Percentiles rank a stretch among this genome's conserved stretches.
phyloP scores from a whole-genome alignment of 2,113 vertebrate genomes.

The Sander vitreus region DNA sequence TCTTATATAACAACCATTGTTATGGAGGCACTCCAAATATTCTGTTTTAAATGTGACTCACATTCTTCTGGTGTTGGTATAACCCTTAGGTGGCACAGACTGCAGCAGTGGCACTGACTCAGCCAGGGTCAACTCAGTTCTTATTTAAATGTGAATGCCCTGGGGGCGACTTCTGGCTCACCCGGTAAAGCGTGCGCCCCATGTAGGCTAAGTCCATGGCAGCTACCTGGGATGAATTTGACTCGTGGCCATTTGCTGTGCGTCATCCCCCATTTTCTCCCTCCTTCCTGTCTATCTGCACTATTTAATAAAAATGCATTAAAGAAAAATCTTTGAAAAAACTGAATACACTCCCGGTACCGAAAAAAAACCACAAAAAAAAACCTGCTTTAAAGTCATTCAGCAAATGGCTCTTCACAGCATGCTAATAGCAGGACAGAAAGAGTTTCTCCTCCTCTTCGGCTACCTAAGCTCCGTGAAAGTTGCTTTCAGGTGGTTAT shows the following conservation, averaged over 20 bases:
- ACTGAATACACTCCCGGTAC: too few relatives aligned
- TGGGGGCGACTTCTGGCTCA: too few relatives aligned
- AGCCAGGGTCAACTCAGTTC: slow-evolving; percentile 2
- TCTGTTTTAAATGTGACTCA: slow-evolving; percentile 12
- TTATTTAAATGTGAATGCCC: not conserved
- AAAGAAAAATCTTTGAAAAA: too few relatives aligned
- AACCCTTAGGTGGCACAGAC: not conserved
- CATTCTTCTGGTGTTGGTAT: slow-evolving; percentile 1
- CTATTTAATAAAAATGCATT: too few relatives aligned
- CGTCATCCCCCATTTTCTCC: too few relatives aligned
- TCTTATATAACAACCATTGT: not conserved
- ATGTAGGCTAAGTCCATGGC: too few relatives aligned
- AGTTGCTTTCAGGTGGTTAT: not conserved
- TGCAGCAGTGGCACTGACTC: slow-evolving; percentile 15
- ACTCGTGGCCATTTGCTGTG: too few relatives aligned
- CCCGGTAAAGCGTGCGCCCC: too few relatives aligned
- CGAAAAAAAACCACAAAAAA: not conserved
- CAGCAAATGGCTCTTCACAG: not conserved
- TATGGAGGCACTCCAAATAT: not conserved
- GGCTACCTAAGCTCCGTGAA: not conserved
- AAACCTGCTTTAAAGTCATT: not conserved
- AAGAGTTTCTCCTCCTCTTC: not conserved
- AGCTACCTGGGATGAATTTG: too few relatives aligned
- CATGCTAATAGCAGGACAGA: slow-evolving; percentile 2
- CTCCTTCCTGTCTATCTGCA: too few relatives aligned